Evolutionary conservation across 64 coral and sea anemone genomes (phyloP), one percentile per base, ranked within the genome.

Genomic region (Porites lutea): DNA sequence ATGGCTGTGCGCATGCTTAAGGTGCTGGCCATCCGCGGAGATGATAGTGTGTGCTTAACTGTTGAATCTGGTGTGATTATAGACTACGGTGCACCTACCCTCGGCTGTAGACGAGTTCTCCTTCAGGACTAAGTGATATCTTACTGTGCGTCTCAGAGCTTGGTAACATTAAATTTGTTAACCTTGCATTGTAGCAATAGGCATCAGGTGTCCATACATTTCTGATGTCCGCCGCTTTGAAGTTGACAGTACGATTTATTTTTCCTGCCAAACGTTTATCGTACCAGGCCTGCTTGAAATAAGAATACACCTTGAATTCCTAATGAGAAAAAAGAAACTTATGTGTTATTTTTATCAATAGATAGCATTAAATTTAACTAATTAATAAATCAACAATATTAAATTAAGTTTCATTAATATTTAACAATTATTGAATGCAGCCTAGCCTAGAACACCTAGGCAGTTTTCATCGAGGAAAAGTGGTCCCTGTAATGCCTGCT

Each of bases 291-390:
- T 78, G 75, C 52, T 22, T 21, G 57, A 78, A 55, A 9, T 78
- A 78, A 58, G 75, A 78, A 52, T 57, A 78, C 9, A 78, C 75
- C 18, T 78, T 18, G 20, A 78, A 78, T 78, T 78, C 75, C 75
- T 78, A 57, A 55, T 16, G 50, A 78, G 13, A 73, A 73, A 8
- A 20, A 6, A 27, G 3, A 3, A 57, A 22, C 18, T 4, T 65
- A 18, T 5, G 18, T 1, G 13, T 9, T 16, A 18, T 12, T 65
- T 65, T 4, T 19, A 4, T 19, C 2, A 59, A 59, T 7, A 59
- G 13, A 7, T 59, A 59, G 58, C 58, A 59, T 13, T 59, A 13
- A 13, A 7, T 59, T 13, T 0, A 59, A 59, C 7, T 59, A 9
- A 59, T 59, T 37, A 37, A 37, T 37, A 37, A 37, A 37, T 37